Conservation (phyloP, 2,797 vertebrate species). For the Brachyalestes nurse region DNA sequence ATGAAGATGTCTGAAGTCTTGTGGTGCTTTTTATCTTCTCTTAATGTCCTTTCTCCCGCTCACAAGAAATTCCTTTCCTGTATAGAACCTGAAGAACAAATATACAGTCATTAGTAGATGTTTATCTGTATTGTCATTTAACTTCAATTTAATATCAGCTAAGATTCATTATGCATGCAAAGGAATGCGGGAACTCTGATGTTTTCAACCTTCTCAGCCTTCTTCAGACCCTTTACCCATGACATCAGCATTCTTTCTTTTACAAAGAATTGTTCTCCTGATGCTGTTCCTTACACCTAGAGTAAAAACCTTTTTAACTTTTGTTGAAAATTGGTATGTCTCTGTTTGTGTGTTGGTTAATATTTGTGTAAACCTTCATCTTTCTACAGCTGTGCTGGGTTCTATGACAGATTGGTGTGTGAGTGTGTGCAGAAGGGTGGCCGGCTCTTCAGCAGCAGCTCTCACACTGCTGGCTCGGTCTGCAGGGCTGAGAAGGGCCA, state of each 20-base stretch:
- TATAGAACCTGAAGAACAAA: neutral
- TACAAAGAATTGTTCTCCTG: too few relatives aligned
- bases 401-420: constrained; percentile 71
- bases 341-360: neutral
- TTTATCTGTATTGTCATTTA: neutral
- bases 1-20: neutral
- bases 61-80: neutral
- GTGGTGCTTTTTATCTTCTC: neutral
- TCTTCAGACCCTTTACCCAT: neutral
- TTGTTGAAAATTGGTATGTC: neutral
- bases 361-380: constrained; percentile 3
- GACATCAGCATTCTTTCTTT: neutral
- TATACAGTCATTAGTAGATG: neutral
- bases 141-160: too few relatives aligned
- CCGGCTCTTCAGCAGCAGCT: constrained; percentile 68
- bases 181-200: neutral
- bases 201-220: neutral
- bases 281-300: neutral
- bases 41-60: neutral
- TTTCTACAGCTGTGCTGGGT: constrained; percentile 78
- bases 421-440: constrained; percentile 70
- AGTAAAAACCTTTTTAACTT: neutral
- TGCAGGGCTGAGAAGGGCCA: constrained; percentile 31
- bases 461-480: constrained; percentile 71
- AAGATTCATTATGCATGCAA: constrained; percentile 25